A percentile compares a stretch with the other conserved stretches of the same genome.
Conservation (phyloP, 2,888 invertebrate species). For the Papilio demoleus region DNA sequence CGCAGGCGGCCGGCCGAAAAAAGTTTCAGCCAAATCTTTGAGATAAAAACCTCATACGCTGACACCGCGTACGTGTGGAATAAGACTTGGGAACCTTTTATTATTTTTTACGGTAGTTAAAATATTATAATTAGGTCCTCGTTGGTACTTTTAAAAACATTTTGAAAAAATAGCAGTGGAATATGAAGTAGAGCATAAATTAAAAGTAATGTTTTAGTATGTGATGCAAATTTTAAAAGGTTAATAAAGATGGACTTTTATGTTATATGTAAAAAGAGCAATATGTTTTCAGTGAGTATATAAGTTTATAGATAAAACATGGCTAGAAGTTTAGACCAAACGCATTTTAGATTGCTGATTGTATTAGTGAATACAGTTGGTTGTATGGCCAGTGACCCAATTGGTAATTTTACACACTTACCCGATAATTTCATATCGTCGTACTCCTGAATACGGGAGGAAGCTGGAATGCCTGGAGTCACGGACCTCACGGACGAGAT, state of each 20-base stretch:
- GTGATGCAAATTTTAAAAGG: background rate
- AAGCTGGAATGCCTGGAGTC: slow-evolving; percentile 58
- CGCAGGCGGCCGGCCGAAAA: no score
- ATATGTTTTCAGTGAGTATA: background rate
- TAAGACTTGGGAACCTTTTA: no score
- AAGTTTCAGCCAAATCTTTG: no score
- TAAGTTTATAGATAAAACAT: background rate
- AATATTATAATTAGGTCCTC: slow-evolving; percentile 4
- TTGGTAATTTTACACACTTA: slow-evolving; percentile 44
- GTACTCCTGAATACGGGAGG: slow-evolving; percentile 60
- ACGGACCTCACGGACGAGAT: slow-evolving; percentile 69
- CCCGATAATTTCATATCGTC: slow-evolving; percentile 61
- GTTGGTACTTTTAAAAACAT: background rate
- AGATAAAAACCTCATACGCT: no score
- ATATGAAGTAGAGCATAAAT: background rate
- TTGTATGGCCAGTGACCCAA: background rate
- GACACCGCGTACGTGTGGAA: no score
- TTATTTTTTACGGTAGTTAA: no score
- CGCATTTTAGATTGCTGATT: background rate
- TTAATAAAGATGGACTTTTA: background rate
- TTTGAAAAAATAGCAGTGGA: slow-evolving; percentile 11
- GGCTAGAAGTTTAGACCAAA: background rate
- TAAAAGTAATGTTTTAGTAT: background rate
- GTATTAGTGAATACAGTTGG: background rate
- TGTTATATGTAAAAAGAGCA: background rate